A percentile compares a stretch with the other conserved stretches of the same genome.
Conservation (phyloP, 1,140 invertebrate species). For the Drosophila navojoa region DNA sequence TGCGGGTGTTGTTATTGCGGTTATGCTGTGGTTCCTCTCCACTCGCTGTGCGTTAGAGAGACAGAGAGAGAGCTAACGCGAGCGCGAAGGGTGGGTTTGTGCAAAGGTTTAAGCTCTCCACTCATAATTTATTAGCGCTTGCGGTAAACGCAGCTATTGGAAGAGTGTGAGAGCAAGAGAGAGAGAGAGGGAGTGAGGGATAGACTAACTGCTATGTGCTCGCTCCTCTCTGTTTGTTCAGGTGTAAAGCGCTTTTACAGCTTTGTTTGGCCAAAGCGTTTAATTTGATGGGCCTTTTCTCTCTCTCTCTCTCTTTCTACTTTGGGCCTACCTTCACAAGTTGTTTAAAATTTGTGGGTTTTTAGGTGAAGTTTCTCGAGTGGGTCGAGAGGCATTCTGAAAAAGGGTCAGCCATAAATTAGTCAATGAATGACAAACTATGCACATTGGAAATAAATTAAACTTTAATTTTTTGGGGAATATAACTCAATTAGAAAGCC, state of each 20-base stretch:
- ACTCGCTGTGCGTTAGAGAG: conserved; percentile 32
- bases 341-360: conserved; percentile 32
- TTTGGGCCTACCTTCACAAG: not conserved
- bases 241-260: conserved; percentile 49
- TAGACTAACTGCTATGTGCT: conserved; percentile 39
- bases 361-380: conserved; percentile 17
- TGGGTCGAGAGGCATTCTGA: not conserved
- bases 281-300: conserved; percentile 55
- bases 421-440: conserved; percentile 33
- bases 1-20: conserved; percentile 65
- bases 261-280: conserved; percentile 41
- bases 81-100: conserved; percentile 28
- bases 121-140: conserved; percentile 80
- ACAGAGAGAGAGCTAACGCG: too few species aligned
- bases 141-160: conserved; percentile 35
- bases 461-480: not conserved
- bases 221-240: conserved; percentile 56
- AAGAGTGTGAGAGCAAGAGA: not conserved
- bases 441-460: conserved; percentile 7
- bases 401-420: conserved; percentile 30
- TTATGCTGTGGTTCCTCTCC: conserved; percentile 29
- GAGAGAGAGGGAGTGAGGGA: not conserved
- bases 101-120: conserved; percentile 69
- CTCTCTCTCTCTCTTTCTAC: not conserved
- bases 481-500: conserved; percentile 22